These are phyloP conservation scores for Delphinus delphis DNA, from an alignment of 2,113 vertebrate species.

Conservation along the genomic window DNA sequence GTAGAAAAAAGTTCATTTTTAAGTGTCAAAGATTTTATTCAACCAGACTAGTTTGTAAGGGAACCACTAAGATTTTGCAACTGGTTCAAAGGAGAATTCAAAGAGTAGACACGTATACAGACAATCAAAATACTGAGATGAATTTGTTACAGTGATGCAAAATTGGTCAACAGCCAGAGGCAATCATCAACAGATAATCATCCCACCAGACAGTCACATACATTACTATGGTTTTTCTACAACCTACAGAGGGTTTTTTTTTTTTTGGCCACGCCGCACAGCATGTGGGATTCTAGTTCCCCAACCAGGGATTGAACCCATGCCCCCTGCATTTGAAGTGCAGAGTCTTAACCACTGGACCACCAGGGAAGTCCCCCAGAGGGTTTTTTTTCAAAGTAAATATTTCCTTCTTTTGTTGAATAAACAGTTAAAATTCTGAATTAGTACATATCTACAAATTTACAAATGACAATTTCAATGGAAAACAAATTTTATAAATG, in stretches of 20 bases:
- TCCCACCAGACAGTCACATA: neutral
- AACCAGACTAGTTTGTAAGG: neutral
- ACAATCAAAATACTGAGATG: neutral
- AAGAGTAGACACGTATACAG: neutral
- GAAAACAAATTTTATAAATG: constrained; percentile 73
- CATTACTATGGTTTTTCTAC: neutral
- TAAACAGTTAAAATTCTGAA: constrained; percentile 78
- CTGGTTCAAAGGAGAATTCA: neutral
- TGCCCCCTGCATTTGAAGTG: too few relatives aligned
- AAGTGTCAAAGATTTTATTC: neutral
- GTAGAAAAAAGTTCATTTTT: constrained; percentile 34
- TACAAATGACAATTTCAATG: constrained; percentile 78
- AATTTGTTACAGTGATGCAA: neutral
- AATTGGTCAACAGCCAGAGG: neutral
- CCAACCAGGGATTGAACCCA: too few relatives aligned
- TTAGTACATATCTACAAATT: constrained; percentile 81
- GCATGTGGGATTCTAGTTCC: too few relatives aligned
- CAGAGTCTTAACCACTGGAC: too few relatives aligned
- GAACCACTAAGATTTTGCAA: neutral
- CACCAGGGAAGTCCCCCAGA: too few relatives aligned
- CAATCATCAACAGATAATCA: neutral
- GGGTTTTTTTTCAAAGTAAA: constrained; percentile 72
- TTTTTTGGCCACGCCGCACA: accelerated
- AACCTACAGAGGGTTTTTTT: neutral
- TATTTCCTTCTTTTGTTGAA: constrained; percentile 84